A percentile compares a stretch with the other conserved stretches of the same genome.
These are phyloP conservation scores for Pseudopodoces humilis DNA, from an alignment of 2,113 vertebrate species.

Conservation along the genomic window DNA sequence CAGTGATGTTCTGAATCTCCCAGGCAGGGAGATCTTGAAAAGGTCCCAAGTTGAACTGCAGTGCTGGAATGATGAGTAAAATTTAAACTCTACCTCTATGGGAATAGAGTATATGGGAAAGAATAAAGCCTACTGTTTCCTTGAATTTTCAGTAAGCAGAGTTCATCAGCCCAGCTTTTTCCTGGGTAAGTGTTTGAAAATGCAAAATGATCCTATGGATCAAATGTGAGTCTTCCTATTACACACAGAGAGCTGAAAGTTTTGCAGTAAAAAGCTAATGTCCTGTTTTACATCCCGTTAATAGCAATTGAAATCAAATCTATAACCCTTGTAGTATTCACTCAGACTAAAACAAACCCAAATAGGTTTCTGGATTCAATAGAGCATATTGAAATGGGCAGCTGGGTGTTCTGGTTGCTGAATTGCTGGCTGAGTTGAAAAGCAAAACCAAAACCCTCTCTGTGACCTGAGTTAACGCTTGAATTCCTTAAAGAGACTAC, in stretches of 20 bases:
- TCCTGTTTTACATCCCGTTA: conserved; percentile 43
- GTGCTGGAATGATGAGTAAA: neutral
- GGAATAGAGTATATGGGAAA: neutral
- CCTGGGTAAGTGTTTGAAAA: neutral
- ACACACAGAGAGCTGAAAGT: neutral
- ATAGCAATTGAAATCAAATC: conserved; percentile 54
- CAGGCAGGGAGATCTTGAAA: neutral
- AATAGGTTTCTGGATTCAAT: conserved; percentile 31
- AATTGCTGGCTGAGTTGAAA: neutral
- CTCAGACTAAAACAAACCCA: neutral
- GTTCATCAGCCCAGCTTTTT: neutral
- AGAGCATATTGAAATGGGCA: conserved; percentile 45
- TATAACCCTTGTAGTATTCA: neutral
- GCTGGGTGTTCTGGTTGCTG: conserved; percentile 44
- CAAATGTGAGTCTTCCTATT: conserved; percentile 32
- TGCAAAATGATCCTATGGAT: conserved; percentile 22
- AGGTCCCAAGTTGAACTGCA: neutral
- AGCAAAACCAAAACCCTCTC: neutral
- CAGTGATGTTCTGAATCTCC: neutral
- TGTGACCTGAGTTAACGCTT: neutral
- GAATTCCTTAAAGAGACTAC: neutral
- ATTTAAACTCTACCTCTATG: neutral
- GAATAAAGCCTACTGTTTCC: neutral
- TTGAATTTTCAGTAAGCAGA: neutral
- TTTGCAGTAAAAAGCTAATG: conserved; percentile 20